Conservation (phyloP, 2,888 invertebrate species). For the Rugalucina vietnamica region DNA sequence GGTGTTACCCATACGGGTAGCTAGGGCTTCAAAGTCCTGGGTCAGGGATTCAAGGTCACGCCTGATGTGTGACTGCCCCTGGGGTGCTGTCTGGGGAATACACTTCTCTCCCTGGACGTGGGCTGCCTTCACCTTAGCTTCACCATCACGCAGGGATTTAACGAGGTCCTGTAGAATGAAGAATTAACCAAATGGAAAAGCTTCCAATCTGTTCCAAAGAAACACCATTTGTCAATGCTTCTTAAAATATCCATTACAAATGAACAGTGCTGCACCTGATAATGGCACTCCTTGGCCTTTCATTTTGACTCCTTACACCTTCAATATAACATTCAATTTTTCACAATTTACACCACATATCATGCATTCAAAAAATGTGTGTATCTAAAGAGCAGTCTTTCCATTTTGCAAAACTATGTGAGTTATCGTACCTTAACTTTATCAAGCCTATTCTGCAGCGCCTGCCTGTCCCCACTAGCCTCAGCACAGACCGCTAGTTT, state of each 20-base stretch:
- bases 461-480: constrained; percentile 93
- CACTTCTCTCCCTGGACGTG: constrained; percentile 94
- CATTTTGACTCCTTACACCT: no score
- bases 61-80: constrained; percentile 95
- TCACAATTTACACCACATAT: no score
- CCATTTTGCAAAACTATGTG: no score
- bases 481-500: constrained; percentile 92
- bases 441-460: constrained; percentile 86
- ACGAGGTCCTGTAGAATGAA: constrained; percentile 75
- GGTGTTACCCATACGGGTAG: constrained; percentile 92
- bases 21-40: constrained; percentile 93
- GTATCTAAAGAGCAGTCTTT: no score
- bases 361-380: no score
- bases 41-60: constrained; percentile 92
- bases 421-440: constrained; percentile 74
- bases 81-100: constrained; percentile 95
- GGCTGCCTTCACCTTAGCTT: constrained; percentile 91
- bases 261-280: no score
- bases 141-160: constrained; percentile 75
- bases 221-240: no score
- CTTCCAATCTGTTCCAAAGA: no score
- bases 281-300: no score
- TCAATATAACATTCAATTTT: no score
- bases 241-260: no score
- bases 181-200: neutral